Base-by-base conservation (phyloP, 2,797 vertebrate species). In the Nannoperca australis region DNA sequence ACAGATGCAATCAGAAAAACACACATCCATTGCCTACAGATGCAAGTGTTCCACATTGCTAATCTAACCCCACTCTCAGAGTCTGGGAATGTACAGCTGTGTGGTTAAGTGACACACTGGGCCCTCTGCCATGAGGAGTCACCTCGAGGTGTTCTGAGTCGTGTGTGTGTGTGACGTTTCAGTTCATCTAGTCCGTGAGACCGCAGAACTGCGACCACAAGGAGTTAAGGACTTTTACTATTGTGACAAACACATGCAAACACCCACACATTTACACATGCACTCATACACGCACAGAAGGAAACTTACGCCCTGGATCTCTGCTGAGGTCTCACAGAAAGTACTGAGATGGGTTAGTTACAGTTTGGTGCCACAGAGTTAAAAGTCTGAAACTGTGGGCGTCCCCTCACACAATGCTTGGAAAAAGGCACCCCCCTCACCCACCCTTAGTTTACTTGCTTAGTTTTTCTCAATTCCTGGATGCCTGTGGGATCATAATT, bases 71-170 rank as follows among this genome's bases (percentile, higher is more conserved):
- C 82, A 84, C 71, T 81, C 85, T 92, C 82, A 91, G 73, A 88
- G 89, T 94, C 89, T 93, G 88, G 91, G 92, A 93, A 94, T 93
- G 91, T 79, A 86, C 87, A 78, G 80, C 78, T 83, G 62, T 90
- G 90, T 78, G 81, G 89, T 89, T 89, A 89, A 51, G 82, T 92
- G 92, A 94, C 91, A 93, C 90, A 93, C 88, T 93, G 84, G 84
- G 91, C 86, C 13, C 69, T 5, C 56, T 85, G 89, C 92, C 91
- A 94, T 12, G 30, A 75, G 88, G 88, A 95, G 90, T 92, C 89
- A 91, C 91, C 86, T 85, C 65, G 53, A 90, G 86, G 88, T 93
- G 85, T 81, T 79, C 71, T 78, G 69, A 70, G 53, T 75, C 42
- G 49, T 67, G 60, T 64, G 62, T 66, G 42, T 67, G 53, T 68